These are phyloP conservation scores for Pitangus sulphuratus DNA, from an alignment of 2,797 vertebrate genomes.

Conservation along the genomic window DNA sequence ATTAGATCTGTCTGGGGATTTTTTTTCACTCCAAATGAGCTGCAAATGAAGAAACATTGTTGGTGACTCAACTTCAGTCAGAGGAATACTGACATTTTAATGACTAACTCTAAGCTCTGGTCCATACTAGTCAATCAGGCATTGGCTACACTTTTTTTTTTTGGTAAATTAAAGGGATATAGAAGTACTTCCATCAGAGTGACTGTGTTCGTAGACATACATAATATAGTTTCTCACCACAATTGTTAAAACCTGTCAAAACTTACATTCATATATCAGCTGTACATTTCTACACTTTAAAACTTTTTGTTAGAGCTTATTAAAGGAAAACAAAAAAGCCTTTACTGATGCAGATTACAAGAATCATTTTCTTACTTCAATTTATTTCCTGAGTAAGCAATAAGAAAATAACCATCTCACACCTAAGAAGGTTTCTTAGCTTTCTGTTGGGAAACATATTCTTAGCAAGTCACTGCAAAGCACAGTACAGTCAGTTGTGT, in stretches of 20 bases:
- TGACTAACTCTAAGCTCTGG: not conserved
- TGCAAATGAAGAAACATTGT: not conserved
- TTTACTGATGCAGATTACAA: not conserved
- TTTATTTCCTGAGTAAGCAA: not conserved
- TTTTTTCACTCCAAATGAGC: not conserved
- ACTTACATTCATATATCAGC: not conserved
- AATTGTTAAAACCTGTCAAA: not conserved
- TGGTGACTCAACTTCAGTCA: not conserved
- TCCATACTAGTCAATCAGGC: not conserved
- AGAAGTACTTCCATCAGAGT: not conserved
- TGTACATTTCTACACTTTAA: not conserved
- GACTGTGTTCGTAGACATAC: not conserved
- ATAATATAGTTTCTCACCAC: not conserved
- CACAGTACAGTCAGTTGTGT: rapidly evolving
- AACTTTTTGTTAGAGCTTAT: not conserved
- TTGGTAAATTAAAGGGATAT: not conserved
- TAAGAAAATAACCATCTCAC: not conserved
- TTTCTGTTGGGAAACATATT: not conserved
- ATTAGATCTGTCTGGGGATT: not conserved
- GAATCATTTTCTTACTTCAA: not conserved
- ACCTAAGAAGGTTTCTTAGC: not conserved
- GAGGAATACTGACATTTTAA: not conserved
- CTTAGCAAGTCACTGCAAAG: not conserved
- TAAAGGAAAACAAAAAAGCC: not conserved
- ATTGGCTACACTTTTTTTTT: not conserved